Evolutionary conservation across 2,113 vertebrate genomes (phyloP), one percentile per base, ranked within the genome.

Genomic region (Pogonocichla stellata): DNA sequence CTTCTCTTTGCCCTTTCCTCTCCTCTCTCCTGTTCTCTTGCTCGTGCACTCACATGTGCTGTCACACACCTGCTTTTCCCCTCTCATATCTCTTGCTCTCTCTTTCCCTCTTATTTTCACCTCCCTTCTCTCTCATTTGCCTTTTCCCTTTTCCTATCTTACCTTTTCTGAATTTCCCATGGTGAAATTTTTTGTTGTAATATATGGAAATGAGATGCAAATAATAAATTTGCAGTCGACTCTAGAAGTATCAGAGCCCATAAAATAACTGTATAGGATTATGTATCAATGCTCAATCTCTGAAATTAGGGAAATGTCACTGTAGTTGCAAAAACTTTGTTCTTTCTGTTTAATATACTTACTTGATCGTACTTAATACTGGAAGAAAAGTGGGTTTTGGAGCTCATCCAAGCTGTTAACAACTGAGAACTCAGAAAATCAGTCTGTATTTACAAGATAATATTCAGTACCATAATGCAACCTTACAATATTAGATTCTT

Each of bases 11-110:
- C 24, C n/a, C 31, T 54, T 80, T 56, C 33, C 24, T 88, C 23
- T 81, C 45, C 36, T 34, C 33, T 3, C 18, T 47, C 0, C 0
- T 7, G 31, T 17, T 83, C n/a, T 42, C 17, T 50, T 23, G 12
- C 42, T 79, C 0, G 0, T 45, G 13, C 14, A 15, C 6, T 42
- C 38, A 38, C 38, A 40, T 13, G 38, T 40, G 38, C 38, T 40
- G 38, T 40, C 38, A 40, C 38, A 53, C 36, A 13, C 5, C 58
- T 75, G 33, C 9, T 80, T 57, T 74, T 43, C 20, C 0, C 1
- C 22, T 62, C 38, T 78, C 6, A 1, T 10, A 3, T 13, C 36
- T 84, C 29, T 54, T 79, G 13, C 5, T n/a, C 9, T 24, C 4
- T 78, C 20, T 36, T 47, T 61, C 25, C 14, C 11, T 40, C 11